A percentile compares a stretch with the other conserved stretches of the same genome.
These are phyloP conservation scores for Netelia inedita DNA, from an alignment of 2,888 invertebrate species.

Conservation along the genomic window DNA sequence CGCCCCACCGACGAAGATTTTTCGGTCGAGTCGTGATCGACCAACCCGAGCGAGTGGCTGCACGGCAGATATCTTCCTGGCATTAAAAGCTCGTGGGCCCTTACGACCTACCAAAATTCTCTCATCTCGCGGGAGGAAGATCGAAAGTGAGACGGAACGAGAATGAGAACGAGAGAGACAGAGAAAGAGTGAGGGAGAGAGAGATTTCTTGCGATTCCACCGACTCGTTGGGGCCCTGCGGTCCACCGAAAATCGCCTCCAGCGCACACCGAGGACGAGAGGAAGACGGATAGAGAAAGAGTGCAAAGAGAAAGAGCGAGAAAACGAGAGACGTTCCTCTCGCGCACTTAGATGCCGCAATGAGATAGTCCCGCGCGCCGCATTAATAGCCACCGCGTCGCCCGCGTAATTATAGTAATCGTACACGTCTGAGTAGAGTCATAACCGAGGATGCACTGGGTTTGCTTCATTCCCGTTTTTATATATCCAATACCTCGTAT, in stretches of 20 bases:
- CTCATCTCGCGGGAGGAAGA: conserved; percentile 62
- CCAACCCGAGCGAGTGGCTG: conserved; percentile 47
- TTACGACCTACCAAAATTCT: conserved; percentile 66
- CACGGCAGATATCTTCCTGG: conserved; percentile 59
- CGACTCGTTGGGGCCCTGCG: conserved; percentile 62
- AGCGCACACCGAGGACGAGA: conserved; percentile 57
- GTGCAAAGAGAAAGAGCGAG: conserved; percentile 46
- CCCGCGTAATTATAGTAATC: conserved; percentile 81
- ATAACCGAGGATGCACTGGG: conserved; percentile 73
- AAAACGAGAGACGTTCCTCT: conserved; percentile 70
- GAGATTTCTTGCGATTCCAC: conserved; percentile 58
- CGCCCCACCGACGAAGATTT: conserved; percentile 55
- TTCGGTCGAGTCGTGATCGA: conserved; percentile 60
- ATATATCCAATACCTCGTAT: conserved; percentile 41
- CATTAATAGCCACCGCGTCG: conserved; percentile 80
- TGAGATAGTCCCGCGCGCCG: conserved; percentile 76
- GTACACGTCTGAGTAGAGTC: conserved; percentile 75
- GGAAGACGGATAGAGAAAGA: conserved; percentile 18
- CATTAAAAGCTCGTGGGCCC: conserved; percentile 66
- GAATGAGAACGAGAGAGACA: conserved; percentile 7
- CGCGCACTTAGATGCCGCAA: conserved; percentile 81
- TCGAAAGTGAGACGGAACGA: conserved; percentile 35
- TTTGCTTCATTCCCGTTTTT: conserved; percentile 61
- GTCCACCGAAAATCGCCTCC: conserved; percentile 68
- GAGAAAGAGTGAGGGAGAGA: conserved; percentile 18